These are phyloP conservation scores for Muntiacus muntjak DNA, from an alignment of 2,113 vertebrate genomes.

Conservation along the genomic window DNA sequence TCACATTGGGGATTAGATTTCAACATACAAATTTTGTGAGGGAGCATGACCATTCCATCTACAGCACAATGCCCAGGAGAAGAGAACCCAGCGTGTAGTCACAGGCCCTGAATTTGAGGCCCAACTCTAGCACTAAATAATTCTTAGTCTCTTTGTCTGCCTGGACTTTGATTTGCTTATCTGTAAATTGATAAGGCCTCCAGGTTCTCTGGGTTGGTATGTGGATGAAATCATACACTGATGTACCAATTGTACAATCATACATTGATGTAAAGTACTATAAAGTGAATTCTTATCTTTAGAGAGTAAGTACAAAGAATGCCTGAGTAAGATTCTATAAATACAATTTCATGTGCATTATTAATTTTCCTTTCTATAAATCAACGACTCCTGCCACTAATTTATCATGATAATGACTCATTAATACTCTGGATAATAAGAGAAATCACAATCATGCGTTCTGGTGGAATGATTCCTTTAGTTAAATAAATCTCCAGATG, in stretches of 20 bases:
- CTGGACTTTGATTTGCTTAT: neutral
- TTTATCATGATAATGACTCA: conserved; percentile 39
- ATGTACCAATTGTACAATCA: neutral
- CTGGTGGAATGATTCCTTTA: conserved; percentile 22
- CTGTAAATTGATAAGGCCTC: neutral
- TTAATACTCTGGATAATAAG: conserved; percentile 20
- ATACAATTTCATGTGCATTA: neutral
- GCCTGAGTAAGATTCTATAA: conserved; percentile 24
- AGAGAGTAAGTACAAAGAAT: neutral
- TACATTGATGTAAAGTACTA: neutral
- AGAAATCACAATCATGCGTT: conserved; percentile 13
- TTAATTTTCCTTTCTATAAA: conserved; percentile 57
- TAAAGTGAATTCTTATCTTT: neutral
- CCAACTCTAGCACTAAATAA: neutral
- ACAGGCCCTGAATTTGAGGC: neutral
- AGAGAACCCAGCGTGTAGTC: neutral
- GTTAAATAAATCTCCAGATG: conserved; percentile 8
- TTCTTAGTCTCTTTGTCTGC: neutral
- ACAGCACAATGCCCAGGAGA: neutral
- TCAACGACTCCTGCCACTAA: conserved; percentile 42
- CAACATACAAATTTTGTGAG: neutral
- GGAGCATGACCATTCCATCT: neutral
- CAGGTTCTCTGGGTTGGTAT: neutral
- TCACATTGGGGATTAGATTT: neutral
- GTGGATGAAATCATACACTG: neutral